phyloP scores from a whole-genome alignment of 2,113 vertebrate genomes.

The Neodon shergylaensis region DNA sequence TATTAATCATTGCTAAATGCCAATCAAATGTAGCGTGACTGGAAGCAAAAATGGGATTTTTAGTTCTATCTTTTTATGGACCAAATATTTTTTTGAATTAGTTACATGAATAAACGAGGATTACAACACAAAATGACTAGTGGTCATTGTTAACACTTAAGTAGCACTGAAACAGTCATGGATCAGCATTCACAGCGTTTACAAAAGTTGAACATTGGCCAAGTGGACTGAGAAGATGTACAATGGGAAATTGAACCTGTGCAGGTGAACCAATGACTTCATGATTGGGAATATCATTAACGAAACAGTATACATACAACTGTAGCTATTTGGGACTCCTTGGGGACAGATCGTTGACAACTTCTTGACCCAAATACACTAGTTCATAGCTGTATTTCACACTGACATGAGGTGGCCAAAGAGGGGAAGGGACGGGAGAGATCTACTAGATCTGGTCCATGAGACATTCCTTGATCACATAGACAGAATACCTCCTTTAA shows the following conservation, averaged over 20 bases:
- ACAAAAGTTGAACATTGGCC: neutral
- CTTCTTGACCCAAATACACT: neutral
- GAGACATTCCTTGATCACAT: neutral
- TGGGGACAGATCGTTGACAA: neutral
- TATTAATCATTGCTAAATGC: conserved; percentile 25
- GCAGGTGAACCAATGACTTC: conserved; percentile 11
- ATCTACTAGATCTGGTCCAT: neutral
- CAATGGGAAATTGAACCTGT: neutral
- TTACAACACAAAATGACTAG: conserved; percentile 50
- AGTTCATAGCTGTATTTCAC: neutral
- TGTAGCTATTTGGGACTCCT: neutral
- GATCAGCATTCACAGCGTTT: conserved; percentile 44
- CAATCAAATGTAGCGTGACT: neutral
- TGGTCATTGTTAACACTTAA: conserved; percentile 28
- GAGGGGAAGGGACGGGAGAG: neutral
- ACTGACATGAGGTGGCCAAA: neutral
- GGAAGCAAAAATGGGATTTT: neutral
- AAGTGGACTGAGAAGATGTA: neutral
- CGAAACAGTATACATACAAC: neutral
- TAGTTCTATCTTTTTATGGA: conserved; percentile 9
- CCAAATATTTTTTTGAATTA: conserved; percentile 55
- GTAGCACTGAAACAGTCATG: neutral
- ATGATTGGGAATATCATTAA: neutral
- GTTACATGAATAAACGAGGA: neutral
- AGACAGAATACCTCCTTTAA: neutral